Evolutionary conservation across 2,797 vertebrate species (phyloP).

Genomic region (Sciurus carolinensis): DNA sequence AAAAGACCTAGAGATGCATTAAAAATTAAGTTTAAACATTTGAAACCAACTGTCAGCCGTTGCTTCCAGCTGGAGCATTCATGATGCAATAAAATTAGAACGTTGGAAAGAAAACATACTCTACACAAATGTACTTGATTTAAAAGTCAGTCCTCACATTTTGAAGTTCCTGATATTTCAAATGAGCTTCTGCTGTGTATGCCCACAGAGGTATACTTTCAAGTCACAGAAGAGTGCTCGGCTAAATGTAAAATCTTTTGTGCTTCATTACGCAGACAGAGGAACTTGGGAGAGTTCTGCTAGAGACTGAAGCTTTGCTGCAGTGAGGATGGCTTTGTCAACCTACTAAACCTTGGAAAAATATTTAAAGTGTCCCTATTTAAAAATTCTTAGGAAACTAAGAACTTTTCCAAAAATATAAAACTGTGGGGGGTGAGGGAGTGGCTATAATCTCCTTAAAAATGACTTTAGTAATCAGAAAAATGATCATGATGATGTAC

Average conservation of each 20-base stretch:
- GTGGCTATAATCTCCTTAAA: not conserved
- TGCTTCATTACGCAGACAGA: constrained; percentile 7
- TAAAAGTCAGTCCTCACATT: constrained; percentile 86
- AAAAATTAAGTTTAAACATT: constrained; percentile 85
- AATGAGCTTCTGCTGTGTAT: constrained; percentile 71
- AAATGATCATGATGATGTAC: not conserved
- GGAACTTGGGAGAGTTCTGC: not conserved
- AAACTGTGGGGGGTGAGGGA: not conserved
- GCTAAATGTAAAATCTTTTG: constrained; percentile 62
- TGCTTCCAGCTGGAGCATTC: constrained; percentile 85
- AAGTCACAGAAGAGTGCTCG: constrained; percentile 49
- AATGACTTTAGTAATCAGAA: not conserved
- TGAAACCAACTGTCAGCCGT: constrained; percentile 83
- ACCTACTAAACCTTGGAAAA: not conserved
- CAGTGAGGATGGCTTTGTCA: not conserved
- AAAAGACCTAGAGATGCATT: constrained; percentile 75
- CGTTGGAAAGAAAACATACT: constrained; percentile 81
- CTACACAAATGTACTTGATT: constrained; percentile 82
- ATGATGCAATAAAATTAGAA: constrained; percentile 87
- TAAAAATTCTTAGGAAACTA: not conserved
- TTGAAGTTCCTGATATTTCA: constrained; percentile 80
- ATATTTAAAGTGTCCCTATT: constrained; percentile 1
- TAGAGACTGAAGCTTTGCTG: not conserved
- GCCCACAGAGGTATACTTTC: constrained; percentile 59
- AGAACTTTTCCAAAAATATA: not conserved